Evolutionary conservation across 2,888 invertebrate genomes (phyloP), one percentile per base, ranked within the genome.

Genomic region (Oxycera nigricornis): DNA sequence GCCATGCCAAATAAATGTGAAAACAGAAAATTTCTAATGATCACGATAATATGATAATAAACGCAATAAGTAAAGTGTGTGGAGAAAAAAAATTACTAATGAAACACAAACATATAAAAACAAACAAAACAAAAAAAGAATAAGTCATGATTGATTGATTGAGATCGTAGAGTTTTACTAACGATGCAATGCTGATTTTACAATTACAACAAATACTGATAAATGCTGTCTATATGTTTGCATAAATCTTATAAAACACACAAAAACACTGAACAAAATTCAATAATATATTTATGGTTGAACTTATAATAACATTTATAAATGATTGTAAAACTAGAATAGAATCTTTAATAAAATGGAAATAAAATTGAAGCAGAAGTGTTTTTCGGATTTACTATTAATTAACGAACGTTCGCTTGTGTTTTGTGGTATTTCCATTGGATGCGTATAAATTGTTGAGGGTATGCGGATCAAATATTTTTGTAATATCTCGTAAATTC

Each of bases 1-100:
- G 86, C 30, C 85, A 85, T 81, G 85, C 84, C 79, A 85, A 85
- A 81, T 85, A 83, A 80, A 72, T 20, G 3, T 55, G 24, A 57
- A 57, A 31, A 55, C 20, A 72, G 55, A 72, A 72, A 72, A 72
- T 72, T 57, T 55, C 50, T 68, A 61, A 26, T 28, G 24, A 24
- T 24, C 55, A 41, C 20, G 35, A 65, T 24, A 39, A 59, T 7
- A 67, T 67, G 41, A 70, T 52, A 70, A 50, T 68, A 70, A n/a
- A 70, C 22, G 55, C 55, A 70, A 31, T 70, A 70, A 52, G n/a
- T n/a, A n/a, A n/a, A 50, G 28, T 68, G 41, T 26, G 26, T 30
- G 22, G 30, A 31, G 14, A 55, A 50, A 68, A 22, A 68, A 50
- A 46, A 46, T 46, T 17, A 46, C 46, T 46, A 46, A 46, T 46